Evolutionary conservation across 2,888 invertebrate species (phyloP).

Genomic region (Ethmia dodecea): DNA sequence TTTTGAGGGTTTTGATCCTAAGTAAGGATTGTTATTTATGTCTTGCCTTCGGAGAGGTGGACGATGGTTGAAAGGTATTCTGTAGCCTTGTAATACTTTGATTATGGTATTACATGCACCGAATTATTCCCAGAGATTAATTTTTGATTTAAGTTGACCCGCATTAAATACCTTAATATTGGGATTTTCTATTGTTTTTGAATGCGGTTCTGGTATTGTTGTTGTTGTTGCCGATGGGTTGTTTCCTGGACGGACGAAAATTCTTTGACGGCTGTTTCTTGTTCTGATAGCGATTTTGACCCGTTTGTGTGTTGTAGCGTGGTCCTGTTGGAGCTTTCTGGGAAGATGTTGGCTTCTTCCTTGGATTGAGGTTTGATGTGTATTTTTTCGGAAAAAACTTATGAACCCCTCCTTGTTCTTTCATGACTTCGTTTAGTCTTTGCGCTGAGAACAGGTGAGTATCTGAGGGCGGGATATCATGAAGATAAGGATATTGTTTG

Average conservation of each 20-base stretch:
- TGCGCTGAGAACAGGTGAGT: slow-evolving; percentile 7
- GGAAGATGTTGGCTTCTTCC: neutral
- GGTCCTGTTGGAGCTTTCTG: neutral
- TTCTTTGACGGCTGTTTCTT: neutral
- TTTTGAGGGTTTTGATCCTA: no score
- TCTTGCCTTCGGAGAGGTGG: no score
- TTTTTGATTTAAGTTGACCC: neutral
- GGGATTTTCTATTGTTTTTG: neutral
- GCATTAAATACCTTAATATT: neutral
- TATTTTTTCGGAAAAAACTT: neutral
- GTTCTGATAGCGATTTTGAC: neutral
- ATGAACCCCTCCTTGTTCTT: neutral
- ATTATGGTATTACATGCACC: neutral
- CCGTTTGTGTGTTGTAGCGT: neutral
- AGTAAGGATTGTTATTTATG: no score
- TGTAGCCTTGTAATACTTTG: neutral
- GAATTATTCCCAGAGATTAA: neutral
- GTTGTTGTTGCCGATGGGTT: neutral
- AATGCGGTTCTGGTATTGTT: neutral
- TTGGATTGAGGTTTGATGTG: neutral
- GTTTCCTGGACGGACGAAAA: neutral
- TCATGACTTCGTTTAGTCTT: neutral
- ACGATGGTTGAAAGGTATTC: slow-evolving; percentile 10
- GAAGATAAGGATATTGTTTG: neutral
- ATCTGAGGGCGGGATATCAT: neutral